Evolutionary conservation across 2,888 invertebrate species (phyloP), one percentile per base, ranked within the genome.

Genomic region (Schizotus pectinicornis): DNA sequence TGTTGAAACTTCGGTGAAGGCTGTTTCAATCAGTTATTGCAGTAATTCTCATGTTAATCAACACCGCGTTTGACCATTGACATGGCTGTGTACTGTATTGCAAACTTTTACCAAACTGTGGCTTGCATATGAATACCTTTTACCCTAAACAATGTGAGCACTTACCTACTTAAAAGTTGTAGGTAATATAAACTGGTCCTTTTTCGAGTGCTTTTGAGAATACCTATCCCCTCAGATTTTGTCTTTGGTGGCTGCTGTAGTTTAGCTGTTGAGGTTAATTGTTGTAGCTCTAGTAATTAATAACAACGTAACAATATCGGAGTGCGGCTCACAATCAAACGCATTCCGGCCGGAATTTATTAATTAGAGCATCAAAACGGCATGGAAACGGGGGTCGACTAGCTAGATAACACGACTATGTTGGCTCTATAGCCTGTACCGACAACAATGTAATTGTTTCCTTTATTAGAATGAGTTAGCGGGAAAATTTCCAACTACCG

Each of bases 361-460:
- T 70, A 65, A 70, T 71, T 72, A 63, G 63, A 60, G 60, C 65
- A 57, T 63, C 62, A 67, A 61, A 67, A 67, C 59, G 65, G 69
- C 67, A 67, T 66, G 61, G 66, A 59, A 63, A 66, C 64, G 68
- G 39, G 39, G 39, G 11, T 8, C 11, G 13, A 11, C 11, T 8
- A 12, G 39, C 13, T 65, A 64, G 62, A 60, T 58, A 67, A 66
- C 60, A 60, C 60, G 60, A 65, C 63, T 64, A 59, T 56, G 55
- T 43, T 12, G 31, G 37, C 37, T 37, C 54, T 48, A 37, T 54
- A 43, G 55, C 46, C 31, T 35, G 47, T 47, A 52, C 46, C 57
- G 56, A 52, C 59, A 64, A 64, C 61, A 63, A 63, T 57, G 61
- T 63, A 64, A 64, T 59, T 59, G 61, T 64, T 64, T 62, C 64